These are phyloP conservation scores for Andrena camellia DNA, from an alignment of 2,888 invertebrate genomes.

Conservation along the genomic window DNA sequence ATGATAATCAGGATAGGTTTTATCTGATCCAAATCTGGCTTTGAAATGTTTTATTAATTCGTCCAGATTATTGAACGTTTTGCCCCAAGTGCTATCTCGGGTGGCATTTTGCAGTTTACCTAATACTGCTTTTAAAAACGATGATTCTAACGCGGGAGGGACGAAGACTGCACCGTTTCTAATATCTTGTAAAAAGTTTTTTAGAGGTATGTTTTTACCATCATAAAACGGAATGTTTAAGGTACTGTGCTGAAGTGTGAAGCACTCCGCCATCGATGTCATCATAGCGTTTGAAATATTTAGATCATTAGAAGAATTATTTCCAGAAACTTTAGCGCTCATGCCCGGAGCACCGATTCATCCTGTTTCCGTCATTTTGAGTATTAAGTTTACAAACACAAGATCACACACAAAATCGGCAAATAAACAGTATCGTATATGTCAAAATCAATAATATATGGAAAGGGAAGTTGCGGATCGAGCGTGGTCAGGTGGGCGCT, in stretches of 20 bases:
- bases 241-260: neutral
- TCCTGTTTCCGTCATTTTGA: neutral
- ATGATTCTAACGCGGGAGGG: neutral
- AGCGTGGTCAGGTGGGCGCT: too few species aligned
- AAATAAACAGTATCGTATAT: neutral
- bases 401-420: too few species aligned
- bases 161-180: neutral
- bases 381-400: neutral
- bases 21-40: conserved; percentile 5
- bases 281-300: neutral
- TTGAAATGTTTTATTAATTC: conserved; percentile 16
- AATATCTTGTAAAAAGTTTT: neutral
- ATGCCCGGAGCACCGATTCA: rapidly evolving
- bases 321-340: neutral
- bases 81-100: neutral
- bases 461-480: too few species aligned
- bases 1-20: conserved; percentile 3
- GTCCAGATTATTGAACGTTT: too few species aligned
- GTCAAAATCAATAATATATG: too few species aligned
- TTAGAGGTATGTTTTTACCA: neutral
- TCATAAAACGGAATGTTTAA: neutral
- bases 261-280: neutral
- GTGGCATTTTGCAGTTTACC: neutral
- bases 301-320: neutral
- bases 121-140: neutral